A percentile compares a stretch with the other conserved stretches of the same genome.
Conservation (phyloP, 2,888 invertebrate genomes). For the Linyphia triangularis region DNA sequence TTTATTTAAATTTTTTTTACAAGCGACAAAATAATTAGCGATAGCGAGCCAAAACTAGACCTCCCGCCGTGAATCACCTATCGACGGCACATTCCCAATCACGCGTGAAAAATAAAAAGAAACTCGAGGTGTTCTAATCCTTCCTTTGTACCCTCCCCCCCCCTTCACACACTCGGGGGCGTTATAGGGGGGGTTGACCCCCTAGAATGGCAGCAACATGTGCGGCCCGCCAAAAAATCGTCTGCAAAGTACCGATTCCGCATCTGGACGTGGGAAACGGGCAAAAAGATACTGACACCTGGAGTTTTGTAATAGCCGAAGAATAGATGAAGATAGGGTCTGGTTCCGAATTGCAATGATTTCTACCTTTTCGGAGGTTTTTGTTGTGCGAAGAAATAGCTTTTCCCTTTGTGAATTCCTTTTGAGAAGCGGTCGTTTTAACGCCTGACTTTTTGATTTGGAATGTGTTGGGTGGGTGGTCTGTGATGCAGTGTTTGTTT, state of each 20-base stretch:
- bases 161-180: slow-evolving; percentile 11
- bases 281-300: slow-evolving; percentile 60
- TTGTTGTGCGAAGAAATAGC: background rate
- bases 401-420: background rate
- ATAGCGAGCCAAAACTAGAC: slow-evolving; percentile 12
- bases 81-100: slow-evolving; percentile 24
- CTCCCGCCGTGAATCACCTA: slow-evolving; percentile 22
- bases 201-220: slow-evolving; percentile 53
- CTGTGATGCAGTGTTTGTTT: background rate
- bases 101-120: slow-evolving; percentile 17
- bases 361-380: background rate
- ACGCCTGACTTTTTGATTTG: background rate
- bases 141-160: slow-evolving; percentile 26
- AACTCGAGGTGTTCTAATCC: slow-evolving; percentile 64
- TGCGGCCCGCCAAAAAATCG: slow-evolving; percentile 13
- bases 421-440: background rate
- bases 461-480: background rate
- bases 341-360: slow-evolving; percentile 29
- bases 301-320: slow-evolving; percentile 1
- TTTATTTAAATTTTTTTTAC: no score
- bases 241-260: slow-evolving; percentile 43
- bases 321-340: slow-evolving; percentile 26
- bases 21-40: background rate
- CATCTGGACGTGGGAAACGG: slow-evolving; percentile 61
- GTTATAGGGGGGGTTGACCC: background rate